Conservation (phyloP, 2,113 vertebrate genomes). For the Mugil cephalus region DNA sequence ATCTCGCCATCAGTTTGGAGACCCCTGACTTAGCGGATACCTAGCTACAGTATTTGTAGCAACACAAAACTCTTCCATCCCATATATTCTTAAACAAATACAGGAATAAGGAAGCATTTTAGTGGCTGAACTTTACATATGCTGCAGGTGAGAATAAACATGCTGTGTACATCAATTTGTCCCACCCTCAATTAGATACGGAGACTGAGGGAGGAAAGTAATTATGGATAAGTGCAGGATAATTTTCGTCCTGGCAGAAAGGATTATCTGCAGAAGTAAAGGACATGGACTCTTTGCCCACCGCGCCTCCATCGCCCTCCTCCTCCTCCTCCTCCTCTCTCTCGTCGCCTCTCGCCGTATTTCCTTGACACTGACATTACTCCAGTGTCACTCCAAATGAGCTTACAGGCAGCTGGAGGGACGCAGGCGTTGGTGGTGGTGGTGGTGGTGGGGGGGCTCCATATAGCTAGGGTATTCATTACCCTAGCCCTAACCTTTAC, state of each 20-base stretch:
- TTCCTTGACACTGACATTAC: slow-evolving; percentile 82
- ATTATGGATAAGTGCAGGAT: slow-evolving; percentile 84
- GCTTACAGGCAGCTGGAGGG: slow-evolving; percentile 83
- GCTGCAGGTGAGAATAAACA: slow-evolving; percentile 31
- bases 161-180: slow-evolving; percentile 47
- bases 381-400: slow-evolving; percentile 84
- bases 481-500: slow-evolving; percentile 85
- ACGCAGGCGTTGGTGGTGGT: slow-evolving; percentile 70
- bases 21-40: too few relatives aligned
- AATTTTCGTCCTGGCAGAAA: slow-evolving; percentile 78
- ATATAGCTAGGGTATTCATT: slow-evolving; percentile 81
- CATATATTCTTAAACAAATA: too few relatives aligned
- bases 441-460: too few relatives aligned
- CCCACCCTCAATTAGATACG: slow-evolving; percentile 52
- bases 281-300: slow-evolving; percentile 69
- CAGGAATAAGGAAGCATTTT: too few relatives aligned
- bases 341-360: slow-evolving; percentile 63
- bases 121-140: background rate
- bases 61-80: too few relatives aligned
- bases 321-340: slow-evolving; percentile 34
- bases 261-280: slow-evolving; percentile 80
- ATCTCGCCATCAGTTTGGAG: too few relatives aligned
- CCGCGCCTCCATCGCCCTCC: slow-evolving; percentile 19
- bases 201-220: slow-evolving; percentile 70
- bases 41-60: too few relatives aligned